Percentiles rank a stretch among this genome's conserved stretches.
Conservation (phyloP, 2,113 vertebrate species). For the Mobula hypostoma region DNA sequence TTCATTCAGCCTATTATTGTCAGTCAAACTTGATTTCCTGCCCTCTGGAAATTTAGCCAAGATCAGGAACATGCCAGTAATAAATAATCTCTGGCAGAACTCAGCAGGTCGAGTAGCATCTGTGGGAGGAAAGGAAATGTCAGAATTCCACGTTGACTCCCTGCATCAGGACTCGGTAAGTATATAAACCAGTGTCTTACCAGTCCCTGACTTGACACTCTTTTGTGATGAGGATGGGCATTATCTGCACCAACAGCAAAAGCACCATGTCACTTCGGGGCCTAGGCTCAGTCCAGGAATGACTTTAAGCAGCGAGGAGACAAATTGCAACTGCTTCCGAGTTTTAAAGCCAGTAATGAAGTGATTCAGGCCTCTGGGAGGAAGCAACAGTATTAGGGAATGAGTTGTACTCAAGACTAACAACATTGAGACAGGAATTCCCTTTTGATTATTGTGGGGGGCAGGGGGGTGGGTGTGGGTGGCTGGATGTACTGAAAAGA, state of each 20-base stretch:
- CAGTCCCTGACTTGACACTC: neutral
- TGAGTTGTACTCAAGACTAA: neutral
- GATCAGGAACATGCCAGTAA: neutral
- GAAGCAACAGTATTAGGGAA: neutral
- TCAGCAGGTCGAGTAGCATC: neutral
- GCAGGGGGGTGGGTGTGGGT: neutral
- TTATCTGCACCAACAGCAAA: neutral
- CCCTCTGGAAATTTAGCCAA: neutral
- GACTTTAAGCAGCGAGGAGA: neutral
- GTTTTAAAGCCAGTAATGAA: neutral
- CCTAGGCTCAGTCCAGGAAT: neutral
- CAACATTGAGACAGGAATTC: slow-evolving; percentile 3
- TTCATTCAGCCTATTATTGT: too few species aligned
- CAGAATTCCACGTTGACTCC: too few species aligned
- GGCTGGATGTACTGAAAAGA: neutral
- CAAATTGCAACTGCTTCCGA: neutral
- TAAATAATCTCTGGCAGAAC: too few species aligned
- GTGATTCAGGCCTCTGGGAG: slow-evolving; percentile 15
- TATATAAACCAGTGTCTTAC: neutral
- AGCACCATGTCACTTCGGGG: neutral
- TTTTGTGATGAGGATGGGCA: neutral
- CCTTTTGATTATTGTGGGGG: slow-evolving; percentile 6
- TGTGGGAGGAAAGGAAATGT: neutral
- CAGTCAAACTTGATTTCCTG: neutral
- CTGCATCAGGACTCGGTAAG: too few species aligned